Conservation (phyloP, 2,888 invertebrate genomes). For the Exocentrus adspersus region DNA sequence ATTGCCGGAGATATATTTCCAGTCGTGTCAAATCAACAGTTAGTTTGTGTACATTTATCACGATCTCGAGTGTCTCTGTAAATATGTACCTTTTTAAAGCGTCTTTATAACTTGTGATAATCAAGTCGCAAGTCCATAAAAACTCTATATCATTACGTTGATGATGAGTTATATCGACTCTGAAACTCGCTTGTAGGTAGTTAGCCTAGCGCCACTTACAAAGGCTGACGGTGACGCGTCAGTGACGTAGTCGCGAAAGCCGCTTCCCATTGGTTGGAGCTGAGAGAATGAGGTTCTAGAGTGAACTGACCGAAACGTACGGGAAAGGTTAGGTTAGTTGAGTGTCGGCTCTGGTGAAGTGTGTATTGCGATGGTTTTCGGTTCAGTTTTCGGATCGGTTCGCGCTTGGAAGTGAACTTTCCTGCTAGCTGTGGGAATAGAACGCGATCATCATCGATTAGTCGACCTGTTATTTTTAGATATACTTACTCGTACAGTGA, state of each 20-base stretch:
- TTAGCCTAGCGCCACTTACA: slow-evolving; percentile 38
- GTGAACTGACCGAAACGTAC: slow-evolving; percentile 58
- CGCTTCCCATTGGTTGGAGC: slow-evolving; percentile 52
- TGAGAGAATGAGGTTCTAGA: slow-evolving; percentile 52
- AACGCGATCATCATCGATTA: slow-evolving; percentile 17
- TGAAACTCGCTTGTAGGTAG: slow-evolving; percentile 3
- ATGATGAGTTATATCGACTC: slow-evolving; percentile 30
- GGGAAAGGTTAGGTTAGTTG: slow-evolving; percentile 58
- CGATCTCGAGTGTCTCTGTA: no score
- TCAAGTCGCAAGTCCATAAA: not conserved
- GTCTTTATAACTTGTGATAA: not conserved
- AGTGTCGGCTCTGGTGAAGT: slow-evolving; percentile 48
- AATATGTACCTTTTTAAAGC: not conserved
- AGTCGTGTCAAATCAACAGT: no score
- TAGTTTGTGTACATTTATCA: no score
- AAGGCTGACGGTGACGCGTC: slow-evolving; percentile 55
- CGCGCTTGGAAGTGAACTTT: no score
- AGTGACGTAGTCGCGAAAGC: slow-evolving; percentile 46
- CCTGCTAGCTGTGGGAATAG: no score
- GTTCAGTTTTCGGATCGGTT: slow-evolving; percentile 35
- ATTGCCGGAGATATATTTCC: no score
- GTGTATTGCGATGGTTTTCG: slow-evolving; percentile 28
- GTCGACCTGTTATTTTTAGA: not conserved
- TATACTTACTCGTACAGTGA: no score
- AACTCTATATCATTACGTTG: slow-evolving; percentile 32